These are phyloP conservation scores for Hipparchia sbordonii DNA, from an alignment of 2,888 invertebrate species.

Conservation along the genomic window DNA sequence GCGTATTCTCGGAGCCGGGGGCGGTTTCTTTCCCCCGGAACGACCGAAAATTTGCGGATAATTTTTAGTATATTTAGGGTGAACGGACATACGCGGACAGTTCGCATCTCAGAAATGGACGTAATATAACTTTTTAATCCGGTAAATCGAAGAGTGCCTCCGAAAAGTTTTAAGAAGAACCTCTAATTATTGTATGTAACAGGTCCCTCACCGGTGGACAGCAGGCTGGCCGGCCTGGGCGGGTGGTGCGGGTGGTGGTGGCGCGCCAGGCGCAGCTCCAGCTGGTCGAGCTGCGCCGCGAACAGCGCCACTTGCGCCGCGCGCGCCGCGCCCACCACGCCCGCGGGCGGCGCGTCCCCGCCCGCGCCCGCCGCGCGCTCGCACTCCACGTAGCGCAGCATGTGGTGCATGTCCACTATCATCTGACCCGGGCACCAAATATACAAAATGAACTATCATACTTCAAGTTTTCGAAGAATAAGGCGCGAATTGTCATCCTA, in stretches of 20 bases:
- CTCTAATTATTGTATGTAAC: too few relatives aligned
- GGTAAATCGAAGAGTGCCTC: too few relatives aligned
- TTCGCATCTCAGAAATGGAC: too few relatives aligned
- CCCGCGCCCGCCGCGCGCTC: conserved; percentile 55
- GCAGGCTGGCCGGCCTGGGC: conserved; percentile 57
- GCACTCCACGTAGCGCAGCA: conserved; percentile 77
- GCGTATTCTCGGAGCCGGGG: too few relatives aligned
- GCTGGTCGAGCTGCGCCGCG: conserved; percentile 79
- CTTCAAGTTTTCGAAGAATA: too few relatives aligned
- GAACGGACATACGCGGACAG: too few relatives aligned
- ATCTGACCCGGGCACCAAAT: conserved; percentile 52
- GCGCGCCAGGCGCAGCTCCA: conserved; percentile 62
- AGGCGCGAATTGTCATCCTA: too few relatives aligned
- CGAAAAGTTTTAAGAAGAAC: too few relatives aligned
- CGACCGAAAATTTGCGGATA: too few relatives aligned
- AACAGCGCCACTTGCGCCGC: conserved; percentile 79
- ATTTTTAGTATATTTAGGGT: too few relatives aligned
- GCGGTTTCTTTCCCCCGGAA: too few relatives aligned
- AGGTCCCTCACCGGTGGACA: conserved; percentile 56
- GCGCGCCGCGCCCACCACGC: conserved; percentile 57
- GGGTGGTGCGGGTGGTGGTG: conserved; percentile 50
- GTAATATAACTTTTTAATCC: too few relatives aligned
- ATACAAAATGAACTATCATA: background rate
- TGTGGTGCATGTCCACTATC: conserved; percentile 81
- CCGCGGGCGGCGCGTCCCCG: conserved; percentile 51